These are phyloP conservation scores for Pseudomugil tenellus DNA, from an alignment of 2,797 vertebrate genomes.

Conservation along the genomic window DNA sequence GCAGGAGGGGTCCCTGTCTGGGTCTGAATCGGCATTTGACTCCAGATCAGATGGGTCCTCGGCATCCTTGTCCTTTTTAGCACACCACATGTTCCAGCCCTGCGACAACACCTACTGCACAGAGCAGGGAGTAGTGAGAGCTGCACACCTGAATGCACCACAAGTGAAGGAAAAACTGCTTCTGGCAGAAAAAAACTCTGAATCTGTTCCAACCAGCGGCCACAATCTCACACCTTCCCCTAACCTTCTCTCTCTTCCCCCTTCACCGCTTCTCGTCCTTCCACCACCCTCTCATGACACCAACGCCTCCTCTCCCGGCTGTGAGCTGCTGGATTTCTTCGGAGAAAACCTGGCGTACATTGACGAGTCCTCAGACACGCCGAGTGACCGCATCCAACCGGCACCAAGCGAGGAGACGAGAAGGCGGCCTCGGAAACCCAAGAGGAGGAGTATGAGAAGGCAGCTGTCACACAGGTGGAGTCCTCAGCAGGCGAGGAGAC, in stretches of 20 bases:
- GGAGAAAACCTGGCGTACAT: constrained; percentile 92
- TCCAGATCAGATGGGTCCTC: constrained; percentile 73
- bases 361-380: constrained; percentile 90
- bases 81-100: constrained; percentile 24
- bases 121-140: constrained; percentile 35
- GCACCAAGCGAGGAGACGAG: constrained; percentile 49
- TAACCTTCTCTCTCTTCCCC: not conserved
- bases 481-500: constrained; percentile 56
- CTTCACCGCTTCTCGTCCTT: constrained; percentile 11
- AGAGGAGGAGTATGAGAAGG: constrained; percentile 76
- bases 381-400: constrained; percentile 81
- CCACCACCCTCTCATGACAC: constrained; percentile 44
- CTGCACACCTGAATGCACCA: not conserved
- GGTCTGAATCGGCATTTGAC: constrained; percentile 74
- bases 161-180: constrained; percentile 34
- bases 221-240: not conserved
- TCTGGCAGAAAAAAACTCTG: constrained; percentile 19
- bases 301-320: constrained; percentile 41
- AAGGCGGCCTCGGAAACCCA: constrained; percentile 73
- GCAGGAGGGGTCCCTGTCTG: constrained; percentile 57
- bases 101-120: constrained; percentile 7
- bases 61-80: constrained; percentile 40
- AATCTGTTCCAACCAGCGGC: constrained; percentile 4
- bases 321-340: constrained; percentile 86
- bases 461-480: constrained; percentile 57